phyloP scores from a whole-genome alignment of 2,797 vertebrate genomes.

The Pseudomugil tenellus region DNA sequence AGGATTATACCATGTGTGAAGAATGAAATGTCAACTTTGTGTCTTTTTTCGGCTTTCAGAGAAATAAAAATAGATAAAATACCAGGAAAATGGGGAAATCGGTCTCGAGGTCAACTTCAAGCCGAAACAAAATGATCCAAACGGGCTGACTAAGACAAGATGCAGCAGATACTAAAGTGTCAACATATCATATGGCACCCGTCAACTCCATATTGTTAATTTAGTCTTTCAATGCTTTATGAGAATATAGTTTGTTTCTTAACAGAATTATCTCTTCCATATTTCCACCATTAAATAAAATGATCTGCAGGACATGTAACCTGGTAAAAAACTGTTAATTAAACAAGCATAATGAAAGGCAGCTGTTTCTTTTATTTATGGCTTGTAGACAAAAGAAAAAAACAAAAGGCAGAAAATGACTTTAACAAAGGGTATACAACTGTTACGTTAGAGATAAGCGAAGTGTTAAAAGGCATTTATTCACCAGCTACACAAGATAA shows the following conservation, averaged over 20 bases:
- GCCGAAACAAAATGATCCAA: constrained; percentile 52
- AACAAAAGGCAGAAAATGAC: constrained; percentile 29
- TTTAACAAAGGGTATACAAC: constrained; percentile 17
- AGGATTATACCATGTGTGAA: neutral
- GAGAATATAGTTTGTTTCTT: too few relatives aligned
- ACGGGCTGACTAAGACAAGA: constrained; percentile 34
- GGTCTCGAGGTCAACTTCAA: constrained; percentile 67
- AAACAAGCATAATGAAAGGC: constrained; percentile 18
- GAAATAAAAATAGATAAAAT: constrained; percentile 80
- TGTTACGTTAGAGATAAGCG: constrained; percentile 35
- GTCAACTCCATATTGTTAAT: constrained; percentile 28
- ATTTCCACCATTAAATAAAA: neutral
- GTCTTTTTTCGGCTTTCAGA: constrained; percentile 41
- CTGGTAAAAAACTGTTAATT: constrained; percentile 11
- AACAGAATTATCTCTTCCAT: neutral
- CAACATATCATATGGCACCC: constrained; percentile 77
- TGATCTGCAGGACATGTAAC: neutral
- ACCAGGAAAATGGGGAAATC: constrained; percentile 74
- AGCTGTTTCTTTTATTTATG: constrained; percentile 54
- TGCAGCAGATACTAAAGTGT: constrained; percentile 82
- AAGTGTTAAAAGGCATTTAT: constrained; percentile 15
- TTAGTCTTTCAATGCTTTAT: too few relatives aligned
- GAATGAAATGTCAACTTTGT: neutral
- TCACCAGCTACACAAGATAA: constrained; percentile 34
- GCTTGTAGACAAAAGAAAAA: constrained; percentile 48